Conservation (phyloP, 2,888 invertebrate species). For the Alviniconcha strummeri region DNA sequence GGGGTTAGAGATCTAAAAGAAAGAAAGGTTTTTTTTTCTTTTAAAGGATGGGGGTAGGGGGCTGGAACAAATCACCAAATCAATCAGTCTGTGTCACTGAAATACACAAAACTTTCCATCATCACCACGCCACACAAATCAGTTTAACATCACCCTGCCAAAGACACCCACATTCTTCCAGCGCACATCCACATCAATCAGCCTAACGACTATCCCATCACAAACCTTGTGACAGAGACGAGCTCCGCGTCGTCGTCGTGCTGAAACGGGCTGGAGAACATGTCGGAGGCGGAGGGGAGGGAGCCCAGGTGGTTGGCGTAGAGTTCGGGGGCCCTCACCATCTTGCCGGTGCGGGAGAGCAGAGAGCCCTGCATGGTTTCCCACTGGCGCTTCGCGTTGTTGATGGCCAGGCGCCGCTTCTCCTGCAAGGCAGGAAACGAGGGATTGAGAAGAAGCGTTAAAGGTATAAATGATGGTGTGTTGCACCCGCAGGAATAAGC, state of each 20-base stretch:
- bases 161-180: not conserved
- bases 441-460: not conserved
- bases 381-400: slow-evolving; percentile 72
- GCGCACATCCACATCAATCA: not conserved
- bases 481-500: too few species aligned
- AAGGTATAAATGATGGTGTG: too few species aligned
- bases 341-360: slow-evolving; percentile 59
- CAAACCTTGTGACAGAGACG: slow-evolving; percentile 60
- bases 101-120: too few species aligned
- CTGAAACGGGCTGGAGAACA: slow-evolving; percentile 37
- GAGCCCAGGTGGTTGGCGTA: slow-evolving; percentile 70
- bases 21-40: too few species aligned
- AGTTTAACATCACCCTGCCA: too few species aligned
- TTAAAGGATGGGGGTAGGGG: too few species aligned
- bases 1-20: too few species aligned
- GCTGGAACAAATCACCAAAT: too few species aligned
- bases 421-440: slow-evolving; percentile 57
- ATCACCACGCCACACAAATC: too few species aligned
- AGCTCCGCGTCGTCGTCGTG: slow-evolving; percentile 53
- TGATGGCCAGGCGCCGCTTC: slow-evolving; percentile 70
- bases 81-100: too few species aligned
- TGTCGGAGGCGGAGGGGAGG: slow-evolving; percentile 53
- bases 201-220: too few species aligned
- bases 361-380: slow-evolving; percentile 70
- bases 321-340: slow-evolving; percentile 60